Base-by-base conservation (phyloP, 1,140 invertebrate species). In the Ptiloglossa arizonensis region DNA sequence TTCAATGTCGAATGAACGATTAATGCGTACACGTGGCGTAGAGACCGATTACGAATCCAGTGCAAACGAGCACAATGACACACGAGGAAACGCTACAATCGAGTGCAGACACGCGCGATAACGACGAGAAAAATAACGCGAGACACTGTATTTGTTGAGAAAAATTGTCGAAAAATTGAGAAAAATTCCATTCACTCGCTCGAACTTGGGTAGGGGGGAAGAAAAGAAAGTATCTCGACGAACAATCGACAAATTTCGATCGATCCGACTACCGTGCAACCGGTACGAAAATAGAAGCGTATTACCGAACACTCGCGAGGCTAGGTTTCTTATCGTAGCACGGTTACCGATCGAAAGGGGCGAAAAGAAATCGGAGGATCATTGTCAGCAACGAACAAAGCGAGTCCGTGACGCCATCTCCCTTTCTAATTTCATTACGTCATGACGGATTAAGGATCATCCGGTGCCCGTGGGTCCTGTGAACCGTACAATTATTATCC, bases 361-460 rank as follows among this genome's bases (percentile, higher is more conserved):
- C 6, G 2, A 54, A 57, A 75, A 57, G 27, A 57, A 57, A 27
- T 27, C 5, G 11, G 13, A 41, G 8, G 5, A 19, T 27, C 22
- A 62, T 64, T 27, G 48, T 48, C 38, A 35, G n/a, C 24, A 11
- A 29, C 29, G 24, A 29, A 35, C 59, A 52, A 78, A 54, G 29
- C 44, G 41, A n/a, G 24, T 5, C 41, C 35, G 5, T 79, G 57
- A 74, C 66, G 41, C 67, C 66, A 63, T 22, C 52, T 9, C 62
- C 54, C 66, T 70, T 83, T 80, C 67, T 71, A 68, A 76, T 71
- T 67, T 27, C 19, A 44, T 83, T 79, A 54, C 56, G 38, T 83
- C 57, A 79, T 19, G 48, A 73, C 64, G 22, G 54, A 74, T 69
- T 57, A 56, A 67, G 32, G 56, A 79, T 60, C 41, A 57, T 62